Evolutionary conservation across 1,140 invertebrate genomes (phyloP), one percentile per base, ranked within the genome.

Genomic region (Drosophila sucinea): DNA sequence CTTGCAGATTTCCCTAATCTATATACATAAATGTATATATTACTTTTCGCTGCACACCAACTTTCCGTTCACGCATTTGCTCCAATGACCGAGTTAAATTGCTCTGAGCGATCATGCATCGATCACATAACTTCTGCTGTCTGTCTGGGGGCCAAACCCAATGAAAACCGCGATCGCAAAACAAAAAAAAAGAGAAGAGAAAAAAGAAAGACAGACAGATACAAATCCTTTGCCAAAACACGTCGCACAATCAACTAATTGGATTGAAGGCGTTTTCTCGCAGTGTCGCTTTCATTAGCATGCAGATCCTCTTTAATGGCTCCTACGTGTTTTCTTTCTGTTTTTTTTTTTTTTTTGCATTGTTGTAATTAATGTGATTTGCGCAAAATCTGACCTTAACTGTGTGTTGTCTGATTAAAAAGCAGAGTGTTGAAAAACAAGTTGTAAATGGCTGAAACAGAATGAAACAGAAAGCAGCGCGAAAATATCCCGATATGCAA

Each of bases 241-340:
- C 82, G 82, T 86, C 74, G 61, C 79, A 86, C 83, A 86, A 86
- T 86, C 79, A 87, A 77, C 83, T 86, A 86, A 86, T 86, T 86
- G 83, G 79, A 74, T 73, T 61, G 60, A 27, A 70, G 62, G 80
- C 80, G 51, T 64, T 79, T 74, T 66, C 78, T 58, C 68, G 33
- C 23, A 72, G 77, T 79, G 82, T 71, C 51, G 83, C 79, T 87
- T 83, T 87, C 83, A 86, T 86, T 86, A 86, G 84, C 83, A 86
- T 87, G 68, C 75, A 62, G 51, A 65, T 73, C 56, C 61, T 71
- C 70, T 66, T 86, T 86, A 86, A 86, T 86, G 83, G 83, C 61
- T 30, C 60, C 72, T 79, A 83, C 84, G 83, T 86, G 82, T 86
- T 79, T 67, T 64, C 65, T 68, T 70, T 79, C 67, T 56, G 8